Base-by-base conservation (phyloP, 2,797 vertebrate species). In the Pangasius mekongensis region DNA sequence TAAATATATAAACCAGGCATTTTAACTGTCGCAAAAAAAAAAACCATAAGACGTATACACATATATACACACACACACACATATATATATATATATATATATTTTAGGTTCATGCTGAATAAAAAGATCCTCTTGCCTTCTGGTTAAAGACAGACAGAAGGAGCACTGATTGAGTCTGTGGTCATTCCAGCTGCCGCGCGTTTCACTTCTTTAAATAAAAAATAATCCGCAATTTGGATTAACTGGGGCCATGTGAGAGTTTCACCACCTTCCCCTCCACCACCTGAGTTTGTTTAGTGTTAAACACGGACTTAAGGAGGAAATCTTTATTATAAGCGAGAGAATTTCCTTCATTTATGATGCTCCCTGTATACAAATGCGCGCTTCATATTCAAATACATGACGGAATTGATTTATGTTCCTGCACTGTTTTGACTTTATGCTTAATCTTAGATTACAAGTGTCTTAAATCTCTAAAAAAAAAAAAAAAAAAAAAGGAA, bases 231-330 rank as follows among this genome's bases (percentile, higher is more conserved):
- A 69, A 84, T 54, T 84, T 84, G 78, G 73, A 71, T 83, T 86
- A 91, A 89, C 69, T 77, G 66, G 67, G 81, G 66, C 36, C 91
- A 90, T 90, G 73, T 89, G 88, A 87, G 58, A 64, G 66, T 64
- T 47, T 47, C 43, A 47, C 7, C 43, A 47, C 22, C 10, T 18
- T 11, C 81, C 67, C 16, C 39, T 47, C 82, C 20, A 73, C 6
- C 88, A 89, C 69, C 88, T 89, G 88, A 84, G 81, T 78, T 67
- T 30, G 85, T 74, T 89, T 84, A 89, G 58, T 30, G 67, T 62
- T 76, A 14, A 81, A 56, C 47, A 36, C 66, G 67, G 36, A 47
- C 60, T 83, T 47, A 13, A 73, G n/a, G 54, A 39, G 54, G 52
- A 33, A 43, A 71, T 16, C 62, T 83, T 86, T 27, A 76, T 43